Evolutionary conservation across 2,888 invertebrate species (phyloP), one percentile per base, ranked within the genome.

Genomic region (Philereme transversata): DNA sequence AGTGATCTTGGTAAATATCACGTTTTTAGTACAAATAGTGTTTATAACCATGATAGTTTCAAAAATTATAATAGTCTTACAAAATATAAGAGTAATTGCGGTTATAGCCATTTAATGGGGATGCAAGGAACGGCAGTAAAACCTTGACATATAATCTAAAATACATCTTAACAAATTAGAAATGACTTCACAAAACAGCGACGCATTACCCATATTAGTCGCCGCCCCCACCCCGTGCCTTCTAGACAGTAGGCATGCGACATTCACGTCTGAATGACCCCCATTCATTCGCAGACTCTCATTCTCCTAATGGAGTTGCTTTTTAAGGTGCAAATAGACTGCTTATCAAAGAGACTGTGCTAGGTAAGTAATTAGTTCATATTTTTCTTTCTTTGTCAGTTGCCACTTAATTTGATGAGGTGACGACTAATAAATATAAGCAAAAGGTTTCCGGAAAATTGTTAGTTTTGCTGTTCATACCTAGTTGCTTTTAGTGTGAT

Each of bases 261-360:
- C 84, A 82, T 81, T 76, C 82, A 82, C 83, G 79, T 83, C 81
- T 84, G 85, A 89, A 88, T 87, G 85, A 84, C 84, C 86, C 81
- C 80, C 79, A 85, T 89, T 88, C 88, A 86, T 81, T 76, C 76
- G 76, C 74, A 78, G 78, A 74, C 79, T 90, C 90, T 89, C 90
- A 89, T 89, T 89, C 82, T 79, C 71, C 88, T 90, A 90, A 91
- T 90, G 90, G 91, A 86, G 83, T 84, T 83, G 87, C 86, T 86
- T 88, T 88, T 87, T 88, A 77, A 82, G 11, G 53, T 53, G 53
- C 43, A 47, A 51, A 54, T 47, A 57, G 45, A 54, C 48, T 55
- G 52, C 57, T 56, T 67, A 56, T 63, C 56, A 65, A 60, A 65
- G 59, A 52, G 51, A 53, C 51, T 34, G 6, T 40, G 51, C 44